These are phyloP conservation scores for Conops quadrifasciatus DNA, from an alignment of 2,888 invertebrate genomes.

Conservation along the genomic window DNA sequence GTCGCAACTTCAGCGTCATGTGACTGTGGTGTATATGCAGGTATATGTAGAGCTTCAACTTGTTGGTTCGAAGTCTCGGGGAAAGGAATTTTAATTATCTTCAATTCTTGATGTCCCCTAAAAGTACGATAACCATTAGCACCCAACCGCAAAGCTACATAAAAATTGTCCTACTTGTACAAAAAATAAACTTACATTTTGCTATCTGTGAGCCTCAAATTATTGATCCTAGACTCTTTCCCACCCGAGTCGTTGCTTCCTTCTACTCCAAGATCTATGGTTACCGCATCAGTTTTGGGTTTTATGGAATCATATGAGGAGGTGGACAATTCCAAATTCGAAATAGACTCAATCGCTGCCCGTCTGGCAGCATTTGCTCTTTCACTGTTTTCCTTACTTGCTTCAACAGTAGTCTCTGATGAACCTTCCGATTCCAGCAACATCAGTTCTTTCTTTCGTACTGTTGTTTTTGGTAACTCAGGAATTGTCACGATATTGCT, in stretches of 20 bases:
- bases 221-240: no score
- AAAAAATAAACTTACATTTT: background rate
- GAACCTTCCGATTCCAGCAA: background rate
- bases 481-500: background rate
- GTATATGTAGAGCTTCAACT: slow-evolving; percentile 47
- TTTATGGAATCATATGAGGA: background rate
- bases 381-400: background rate
- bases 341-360: background rate
- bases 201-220: no score
- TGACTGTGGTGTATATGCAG: background rate
- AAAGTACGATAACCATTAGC: background rate
- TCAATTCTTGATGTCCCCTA: slow-evolving; percentile 48
- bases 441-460: background rate
- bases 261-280: background rate
- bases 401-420: background rate
- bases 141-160: no score
- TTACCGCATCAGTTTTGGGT: background rate
- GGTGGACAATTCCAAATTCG: background rate
- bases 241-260: no score
- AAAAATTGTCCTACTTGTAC: background rate
- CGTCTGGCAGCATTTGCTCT: background rate
- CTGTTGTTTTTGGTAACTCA: slow-evolving; percentile 1
- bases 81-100: slow-evolving; percentile 58
- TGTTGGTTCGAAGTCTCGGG: slow-evolving; percentile 57
- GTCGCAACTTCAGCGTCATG: slow-evolving; percentile 53